phyloP scores from a whole-genome alignment of 1,140 invertebrate genomes.

The Drosophila obscura region DNA sequence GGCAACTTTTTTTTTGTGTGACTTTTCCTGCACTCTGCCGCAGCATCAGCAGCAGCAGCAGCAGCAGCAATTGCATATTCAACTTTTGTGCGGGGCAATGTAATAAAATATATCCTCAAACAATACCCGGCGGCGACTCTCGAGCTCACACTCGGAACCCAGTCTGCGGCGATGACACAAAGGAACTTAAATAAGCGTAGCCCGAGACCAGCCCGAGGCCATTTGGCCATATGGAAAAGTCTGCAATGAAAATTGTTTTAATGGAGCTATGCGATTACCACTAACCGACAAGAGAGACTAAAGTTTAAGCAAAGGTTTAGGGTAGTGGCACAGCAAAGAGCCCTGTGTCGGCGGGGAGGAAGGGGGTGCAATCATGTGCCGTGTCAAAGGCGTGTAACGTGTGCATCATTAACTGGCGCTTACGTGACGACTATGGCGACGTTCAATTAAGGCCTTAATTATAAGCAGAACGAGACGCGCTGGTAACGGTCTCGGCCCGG shows the following conservation, averaged over 20 bases:
- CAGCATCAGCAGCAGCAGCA: no score
- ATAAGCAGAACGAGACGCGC: conserved; percentile 46
- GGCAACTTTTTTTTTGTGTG: conserved; percentile 41
- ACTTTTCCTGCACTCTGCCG: conserved; percentile 14
- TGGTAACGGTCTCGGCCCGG: no score
- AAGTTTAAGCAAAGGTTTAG: conserved; percentile 33
- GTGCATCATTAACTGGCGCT: conserved; percentile 74
- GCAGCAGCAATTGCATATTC: conserved; percentile 62
- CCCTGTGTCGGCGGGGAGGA: no score
- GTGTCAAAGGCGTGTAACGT: conserved; percentile 70
- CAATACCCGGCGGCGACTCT: conserved; percentile 17
- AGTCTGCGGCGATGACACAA: conserved; percentile 50
- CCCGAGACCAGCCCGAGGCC: neutral
- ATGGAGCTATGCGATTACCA: conserved; percentile 54
- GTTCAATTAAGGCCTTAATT: conserved; percentile 75
- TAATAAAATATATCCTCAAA: conserved; percentile 66
- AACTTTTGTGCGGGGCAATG: conserved; percentile 53
- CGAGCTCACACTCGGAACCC: no score
- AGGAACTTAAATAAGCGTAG: conserved; percentile 32
- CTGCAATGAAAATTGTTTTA: conserved; percentile 49
- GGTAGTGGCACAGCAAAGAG: neutral
- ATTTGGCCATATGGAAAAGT: conserved; percentile 7
- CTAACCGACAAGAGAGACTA: conserved; percentile 25
- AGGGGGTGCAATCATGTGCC: conserved; percentile 38
- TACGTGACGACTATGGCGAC: conserved; percentile 53